phyloP scores from a whole-genome alignment of 2,888 invertebrate genomes.

The Rotaria macrura region DNA sequence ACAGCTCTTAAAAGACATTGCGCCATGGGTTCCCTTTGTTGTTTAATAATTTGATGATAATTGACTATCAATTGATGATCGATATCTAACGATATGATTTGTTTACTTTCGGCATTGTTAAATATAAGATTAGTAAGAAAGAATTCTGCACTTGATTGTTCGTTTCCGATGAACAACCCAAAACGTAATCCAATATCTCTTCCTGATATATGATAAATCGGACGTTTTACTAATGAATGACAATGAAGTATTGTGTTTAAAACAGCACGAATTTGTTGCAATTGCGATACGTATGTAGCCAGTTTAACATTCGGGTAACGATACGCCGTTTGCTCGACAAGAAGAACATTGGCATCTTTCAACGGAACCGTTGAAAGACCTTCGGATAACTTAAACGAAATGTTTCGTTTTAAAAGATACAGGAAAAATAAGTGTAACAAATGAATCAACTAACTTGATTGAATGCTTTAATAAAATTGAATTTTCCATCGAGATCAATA shows the following conservation, averaged over 20 bases:
- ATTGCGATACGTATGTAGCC: neutral
- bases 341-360: neutral
- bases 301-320: neutral
- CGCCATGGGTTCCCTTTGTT: neutral
- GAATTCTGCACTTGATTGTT: neutral
- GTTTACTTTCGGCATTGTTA: neutral
- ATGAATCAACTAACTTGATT: neutral
- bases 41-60: neutral
- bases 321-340: neutral
- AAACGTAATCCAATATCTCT: neutral
- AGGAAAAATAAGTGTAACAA: neutral
- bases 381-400: neutral
- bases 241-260: neutral
- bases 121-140: neutral
- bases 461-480: neutral
- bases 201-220: neutral
- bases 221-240: neutral
- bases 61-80: neutral
- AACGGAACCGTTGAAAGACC: neutral
- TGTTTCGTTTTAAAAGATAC: neutral
- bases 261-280: constrained; percentile 4
- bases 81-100: neutral
- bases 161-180: neutral
- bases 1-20: neutral
- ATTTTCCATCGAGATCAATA: neutral